Evolutionary conservation across 2,888 invertebrate genomes (phyloP).

Genomic region (Copidosoma aretas): DNA sequence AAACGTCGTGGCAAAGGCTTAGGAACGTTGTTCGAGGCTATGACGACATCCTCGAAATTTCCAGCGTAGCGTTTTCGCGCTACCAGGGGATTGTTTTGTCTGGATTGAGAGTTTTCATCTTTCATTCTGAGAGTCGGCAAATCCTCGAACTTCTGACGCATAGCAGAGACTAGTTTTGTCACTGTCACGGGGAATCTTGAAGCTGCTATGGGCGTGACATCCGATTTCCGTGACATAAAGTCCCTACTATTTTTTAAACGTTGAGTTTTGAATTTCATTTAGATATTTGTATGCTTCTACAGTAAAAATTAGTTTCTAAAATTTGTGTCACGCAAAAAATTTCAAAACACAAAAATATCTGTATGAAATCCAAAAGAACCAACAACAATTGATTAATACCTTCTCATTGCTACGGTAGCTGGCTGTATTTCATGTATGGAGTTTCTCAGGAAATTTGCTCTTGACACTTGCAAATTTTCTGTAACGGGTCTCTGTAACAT

Average conservation of each 20-base stretch:
- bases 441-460: slow-evolving; percentile 37
- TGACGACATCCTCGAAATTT: slow-evolving; percentile 37
- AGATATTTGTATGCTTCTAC: slow-evolving; percentile 24
- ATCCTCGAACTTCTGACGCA: slow-evolving; percentile 44
- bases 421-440: slow-evolving; percentile 36
- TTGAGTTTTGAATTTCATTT: slow-evolving; percentile 34
- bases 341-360: slow-evolving; percentile 26
- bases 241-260: slow-evolving; percentile 33
- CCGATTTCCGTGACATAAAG: slow-evolving; percentile 35
- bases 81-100: slow-evolving; percentile 16
- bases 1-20: slow-evolving; percentile 40
- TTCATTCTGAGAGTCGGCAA: slow-evolving; percentile 37
- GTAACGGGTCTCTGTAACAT: slow-evolving; percentile 37
- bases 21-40: slow-evolving; percentile 18
- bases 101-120: slow-evolving; percentile 27
- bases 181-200: slow-evolving; percentile 40
- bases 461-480: slow-evolving; percentile 34
- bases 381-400: slow-evolving; percentile 34
- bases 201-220: slow-evolving; percentile 20
- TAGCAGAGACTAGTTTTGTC: slow-evolving; percentile 50
- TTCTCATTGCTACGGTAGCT: slow-evolving; percentile 24
- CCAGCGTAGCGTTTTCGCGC: slow-evolving; percentile 32
- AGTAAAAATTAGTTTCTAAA: background rate
- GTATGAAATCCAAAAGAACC: slow-evolving; percentile 34
- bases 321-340: background rate